Base-by-base conservation (phyloP, 2,113 vertebrate genomes). In the Atractosteus spatula region DNA sequence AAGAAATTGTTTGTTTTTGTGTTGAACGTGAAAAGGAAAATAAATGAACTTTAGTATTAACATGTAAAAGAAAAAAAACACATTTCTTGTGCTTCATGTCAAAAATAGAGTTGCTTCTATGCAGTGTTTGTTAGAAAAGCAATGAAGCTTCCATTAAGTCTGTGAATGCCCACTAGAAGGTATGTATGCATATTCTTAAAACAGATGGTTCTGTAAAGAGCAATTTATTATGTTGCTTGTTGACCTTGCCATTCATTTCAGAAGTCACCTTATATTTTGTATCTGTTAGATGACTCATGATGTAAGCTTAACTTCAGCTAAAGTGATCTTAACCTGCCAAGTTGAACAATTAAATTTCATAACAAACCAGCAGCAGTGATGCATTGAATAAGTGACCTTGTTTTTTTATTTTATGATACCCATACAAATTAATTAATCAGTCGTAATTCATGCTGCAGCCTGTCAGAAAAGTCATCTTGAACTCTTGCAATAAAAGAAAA, bases 371-470 rank as follows among this genome's bases (percentile, higher is more conserved):
- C 13, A 62, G 59, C 17, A 62, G 13, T 62, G 59, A 6, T 62
- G 13, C 17, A 62, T 62, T 62, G 14, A 6, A 29, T 62, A 29
- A 65, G 8, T 16, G n/a, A 65, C 29, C 62, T 65, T 65, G 29
- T 10, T 8, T 10, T n/a, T 12, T 41, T 41, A 41, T 41, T 71
- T 11, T 76, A 70, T 72, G 47, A 61, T 79, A 72, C 62, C 62
- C 82, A 29, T 72, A 76, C 68, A 84, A 77, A 78, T 76, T 84
- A 77, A 2, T 80, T 82, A 80, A 81, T 84, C 70, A 73, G 72
- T 85, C 75, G 66, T 62, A 45, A 6, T 77, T 56, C 82, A 66
- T 73, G 45, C 78, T 71, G 61, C 44, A 81, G 68, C 74, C 82
- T 83, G 43, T 83, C 70, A 77, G 74, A 54, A 81, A 80, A 42